phyloP scores from a whole-genome alignment of 1,140 invertebrate species.

The Drosophila micromelanica region DNA sequence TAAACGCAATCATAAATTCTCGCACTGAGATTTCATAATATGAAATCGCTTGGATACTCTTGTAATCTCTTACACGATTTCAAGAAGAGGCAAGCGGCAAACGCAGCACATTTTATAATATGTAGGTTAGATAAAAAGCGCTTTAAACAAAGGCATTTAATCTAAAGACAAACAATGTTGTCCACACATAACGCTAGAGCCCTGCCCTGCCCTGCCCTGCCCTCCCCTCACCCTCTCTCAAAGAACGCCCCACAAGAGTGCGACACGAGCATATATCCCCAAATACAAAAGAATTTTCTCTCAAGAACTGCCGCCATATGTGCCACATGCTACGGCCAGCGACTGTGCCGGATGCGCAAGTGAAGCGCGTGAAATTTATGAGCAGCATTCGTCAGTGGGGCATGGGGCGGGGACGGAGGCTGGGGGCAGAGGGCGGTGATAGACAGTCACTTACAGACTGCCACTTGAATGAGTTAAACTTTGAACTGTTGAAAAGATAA shows the following conservation, averaged over 20 bases:
- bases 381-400: constrained; percentile 25
- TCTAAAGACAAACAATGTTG: constrained; percentile 76
- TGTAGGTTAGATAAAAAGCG: constrained; percentile 77
- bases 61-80: constrained; percentile 62
- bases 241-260: not conserved
- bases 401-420: constrained; percentile 1
- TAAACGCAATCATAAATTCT: constrained; percentile 52
- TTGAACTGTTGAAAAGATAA: constrained; percentile 58
- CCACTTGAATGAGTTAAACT: constrained; percentile 73
- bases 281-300: constrained; percentile 49
- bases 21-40: constrained; percentile 62
- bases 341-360: constrained; percentile 67
- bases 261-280: constrained; percentile 42
- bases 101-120: constrained; percentile 64
- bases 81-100: constrained; percentile 35
- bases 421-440: constrained; percentile 38
- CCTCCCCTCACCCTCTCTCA: not conserved
- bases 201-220: not conserved
- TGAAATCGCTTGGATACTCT: constrained; percentile 52
- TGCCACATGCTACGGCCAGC: constrained; percentile 35
- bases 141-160: constrained; percentile 76
- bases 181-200: constrained; percentile 52
- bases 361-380: constrained; percentile 79
- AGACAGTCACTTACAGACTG: constrained; percentile 65
- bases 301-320: constrained; percentile 68